phyloP scores from a whole-genome alignment of 1,140 invertebrate species.

The Drosophila quadrilineata region DNA sequence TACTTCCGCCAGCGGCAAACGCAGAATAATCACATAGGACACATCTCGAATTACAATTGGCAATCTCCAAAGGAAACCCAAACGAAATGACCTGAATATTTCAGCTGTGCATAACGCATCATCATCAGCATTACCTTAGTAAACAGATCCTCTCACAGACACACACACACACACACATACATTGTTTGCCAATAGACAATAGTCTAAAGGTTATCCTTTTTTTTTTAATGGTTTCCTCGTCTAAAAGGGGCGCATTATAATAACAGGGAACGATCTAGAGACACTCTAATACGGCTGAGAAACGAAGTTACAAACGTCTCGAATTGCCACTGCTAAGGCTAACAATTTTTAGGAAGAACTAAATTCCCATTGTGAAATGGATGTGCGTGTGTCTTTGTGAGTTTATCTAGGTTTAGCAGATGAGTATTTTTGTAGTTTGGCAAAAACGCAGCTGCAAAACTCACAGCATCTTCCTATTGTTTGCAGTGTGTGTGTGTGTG shows the following conservation, averaged over 20 bases:
- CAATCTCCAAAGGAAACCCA: too few species aligned
- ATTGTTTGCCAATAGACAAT: too few species aligned
- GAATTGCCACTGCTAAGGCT: slow-evolving; percentile 18
- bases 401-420: slow-evolving; percentile 16
- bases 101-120: too few species aligned
- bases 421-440: slow-evolving; percentile 19
- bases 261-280: slow-evolving; percentile 41
- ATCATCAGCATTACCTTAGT: neutral
- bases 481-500: too few species aligned
- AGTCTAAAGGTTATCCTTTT: slow-evolving; percentile 64
- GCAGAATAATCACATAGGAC: too few species aligned
- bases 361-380: slow-evolving; percentile 29
- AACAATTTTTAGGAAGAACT: slow-evolving; percentile 31
- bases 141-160: neutral
- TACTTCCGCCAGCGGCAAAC: slow-evolving; percentile 2
- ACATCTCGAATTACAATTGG: too few species aligned
- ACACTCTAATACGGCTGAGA: slow-evolving; percentile 3
- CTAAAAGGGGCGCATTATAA: slow-evolving; percentile 47
- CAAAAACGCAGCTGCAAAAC: slow-evolving; percentile 2
- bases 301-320: slow-evolving; percentile 6
- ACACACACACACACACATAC: neutral
- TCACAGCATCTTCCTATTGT: slow-evolving; percentile 6
- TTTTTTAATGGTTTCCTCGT: slow-evolving; percentile 61
- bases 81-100: too few species aligned
- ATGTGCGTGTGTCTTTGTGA: neutral